Conservation (phyloP, 23 tunicate species). For the Aplidium turbinatum region DNA sequence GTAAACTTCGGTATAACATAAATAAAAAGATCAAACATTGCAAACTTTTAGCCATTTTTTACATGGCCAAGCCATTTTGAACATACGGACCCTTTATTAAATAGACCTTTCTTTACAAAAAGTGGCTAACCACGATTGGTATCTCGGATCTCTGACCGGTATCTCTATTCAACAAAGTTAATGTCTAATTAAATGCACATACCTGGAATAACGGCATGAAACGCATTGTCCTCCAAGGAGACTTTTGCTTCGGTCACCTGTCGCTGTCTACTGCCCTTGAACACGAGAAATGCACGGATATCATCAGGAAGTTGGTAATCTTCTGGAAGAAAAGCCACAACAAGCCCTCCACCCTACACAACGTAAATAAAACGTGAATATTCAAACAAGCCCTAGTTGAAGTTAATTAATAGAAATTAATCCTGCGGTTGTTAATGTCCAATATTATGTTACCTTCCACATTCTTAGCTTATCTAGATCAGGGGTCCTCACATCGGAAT, state of each 20-base stretch:
- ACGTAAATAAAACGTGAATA: background rate
- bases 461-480: no score
- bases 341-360: constrained; percentile 85
- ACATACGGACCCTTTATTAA: no score
- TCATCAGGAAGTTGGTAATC: constrained; percentile 64
- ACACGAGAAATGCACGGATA: constrained; percentile 68
- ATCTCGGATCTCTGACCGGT: no score
- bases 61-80: no score
- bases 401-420: constrained; percentile 1
- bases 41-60: no score
- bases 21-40: no score
- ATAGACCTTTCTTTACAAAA: no score
- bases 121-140: no score
- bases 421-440: background rate
- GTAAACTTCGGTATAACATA: no score
- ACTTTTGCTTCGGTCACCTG: constrained; percentile 86
- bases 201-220: constrained; percentile 93
- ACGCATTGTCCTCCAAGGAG: constrained; percentile 48
- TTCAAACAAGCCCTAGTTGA: background rate
- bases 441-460: no score
- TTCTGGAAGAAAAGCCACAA: constrained; percentile 66
- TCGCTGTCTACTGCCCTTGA: constrained; percentile 69
- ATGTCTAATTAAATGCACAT: background rate
- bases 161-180: background rate
- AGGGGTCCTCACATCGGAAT: no score